Conservation (phyloP, 2,888 invertebrate genomes). For the Notocelia uddmanniana region DNA sequence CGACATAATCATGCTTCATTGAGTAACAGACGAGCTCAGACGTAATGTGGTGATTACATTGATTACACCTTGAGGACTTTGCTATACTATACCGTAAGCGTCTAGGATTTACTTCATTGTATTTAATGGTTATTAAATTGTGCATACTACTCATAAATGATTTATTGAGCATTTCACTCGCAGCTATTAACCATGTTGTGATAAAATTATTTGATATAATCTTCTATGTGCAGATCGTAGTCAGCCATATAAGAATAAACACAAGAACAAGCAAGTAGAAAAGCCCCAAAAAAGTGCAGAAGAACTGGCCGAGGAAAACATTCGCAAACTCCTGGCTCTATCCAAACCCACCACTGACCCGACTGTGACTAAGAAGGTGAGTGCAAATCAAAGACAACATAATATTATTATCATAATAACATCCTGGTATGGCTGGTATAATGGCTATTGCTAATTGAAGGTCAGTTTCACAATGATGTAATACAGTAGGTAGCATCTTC, state of each 20-base stretch:
- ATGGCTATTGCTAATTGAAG: no score
- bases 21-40: conserved; percentile 50
- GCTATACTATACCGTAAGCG: neutral
- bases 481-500: no score
- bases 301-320: conserved; percentile 72
- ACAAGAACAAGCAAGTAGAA: conserved; percentile 56
- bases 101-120: conserved; percentile 14
- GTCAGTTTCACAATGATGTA: no score
- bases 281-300: conserved; percentile 57
- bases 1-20: neutral
- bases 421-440: no score
- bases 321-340: conserved; percentile 78
- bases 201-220: no score
- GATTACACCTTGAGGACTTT: neutral
- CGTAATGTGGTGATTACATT: conserved; percentile 6
- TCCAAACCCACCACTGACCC: conserved; percentile 71
- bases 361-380: conserved; percentile 78
- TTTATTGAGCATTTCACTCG: neutral
- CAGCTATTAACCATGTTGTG: neutral
- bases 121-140: conserved; percentile 19
- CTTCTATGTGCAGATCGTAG: conserved; percentile 47
- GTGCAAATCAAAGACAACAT: neutral
- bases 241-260: conserved; percentile 57
- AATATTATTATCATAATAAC: no score
- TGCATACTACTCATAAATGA: neutral